phyloP scores from a whole-genome alignment of 2,113 vertebrate genomes.

The Chionodraco myersi region DNA sequence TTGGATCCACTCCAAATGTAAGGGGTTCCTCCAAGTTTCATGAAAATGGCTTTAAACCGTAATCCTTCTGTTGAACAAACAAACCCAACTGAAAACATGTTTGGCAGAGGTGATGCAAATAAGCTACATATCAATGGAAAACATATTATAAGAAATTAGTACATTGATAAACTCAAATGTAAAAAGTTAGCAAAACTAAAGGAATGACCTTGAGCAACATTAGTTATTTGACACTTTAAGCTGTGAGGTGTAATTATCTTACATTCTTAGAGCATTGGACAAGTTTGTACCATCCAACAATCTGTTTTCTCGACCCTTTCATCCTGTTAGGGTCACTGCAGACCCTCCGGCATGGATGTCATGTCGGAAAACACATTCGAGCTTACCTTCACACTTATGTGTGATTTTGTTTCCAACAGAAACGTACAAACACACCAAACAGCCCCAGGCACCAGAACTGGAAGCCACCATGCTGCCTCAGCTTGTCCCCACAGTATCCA shows the following conservation, averaged over 20 bases:
- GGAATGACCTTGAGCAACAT: not conserved
- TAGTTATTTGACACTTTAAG: not conserved
- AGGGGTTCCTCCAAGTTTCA: too few relatives aligned
- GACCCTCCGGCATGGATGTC: not conserved
- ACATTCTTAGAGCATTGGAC: too few relatives aligned
- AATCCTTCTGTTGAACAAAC: not conserved
- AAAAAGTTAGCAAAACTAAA: not conserved
- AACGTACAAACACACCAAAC: slow-evolving; percentile 26
- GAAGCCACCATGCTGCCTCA: slow-evolving; percentile 29
- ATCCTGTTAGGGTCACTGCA: not conserved
- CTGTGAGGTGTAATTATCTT: not conserved
- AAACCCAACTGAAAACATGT: too few relatives aligned
- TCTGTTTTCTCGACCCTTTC: not conserved
- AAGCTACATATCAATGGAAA: not conserved
- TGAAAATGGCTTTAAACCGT: too few relatives aligned
- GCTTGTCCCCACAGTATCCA: slow-evolving; percentile 36
- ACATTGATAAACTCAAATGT: not conserved
- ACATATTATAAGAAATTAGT: not conserved
- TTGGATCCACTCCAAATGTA: too few relatives aligned
- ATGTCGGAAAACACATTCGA: not conserved
- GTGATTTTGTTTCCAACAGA: slow-evolving; percentile 22
- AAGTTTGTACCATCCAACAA: not conserved
- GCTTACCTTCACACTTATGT: not conserved
- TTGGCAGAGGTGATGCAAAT: too few relatives aligned
- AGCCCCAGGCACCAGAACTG: slow-evolving; percentile 28